Percentiles rank a stretch among this genome's conserved stretches.
These are phyloP conservation scores for Porites lutea DNA, from an alignment of 64 coral and sea anemone species.

Conservation along the genomic window DNA sequence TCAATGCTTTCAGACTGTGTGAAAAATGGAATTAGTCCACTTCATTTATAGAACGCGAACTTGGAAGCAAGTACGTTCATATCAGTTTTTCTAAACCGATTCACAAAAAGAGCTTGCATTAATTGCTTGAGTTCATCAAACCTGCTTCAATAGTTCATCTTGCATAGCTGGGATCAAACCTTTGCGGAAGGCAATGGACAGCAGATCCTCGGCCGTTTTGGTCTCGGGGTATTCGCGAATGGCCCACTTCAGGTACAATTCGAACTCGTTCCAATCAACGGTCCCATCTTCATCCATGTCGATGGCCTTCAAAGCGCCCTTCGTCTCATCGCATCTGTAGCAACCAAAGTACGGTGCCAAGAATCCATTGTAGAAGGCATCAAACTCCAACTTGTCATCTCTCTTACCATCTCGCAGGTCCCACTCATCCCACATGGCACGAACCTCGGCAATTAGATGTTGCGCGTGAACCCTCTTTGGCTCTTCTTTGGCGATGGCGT, in stretches of 20 bases:
- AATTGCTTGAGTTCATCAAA: too few species aligned
- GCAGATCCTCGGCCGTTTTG: slow-evolving; percentile 25
- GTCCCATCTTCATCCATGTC: slow-evolving; percentile 79
- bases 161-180: slow-evolving; percentile 85
- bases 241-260: slow-evolving; percentile 71
- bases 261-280: slow-evolving; percentile 84
- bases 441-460: slow-evolving; percentile 55
- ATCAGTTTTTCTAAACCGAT: too few species aligned
- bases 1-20: too few species aligned
- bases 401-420: slow-evolving; percentile 34
- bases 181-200: slow-evolving; percentile 70
- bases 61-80: too few species aligned
- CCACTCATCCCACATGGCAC: slow-evolving; percentile 82
- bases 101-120: too few species aligned
- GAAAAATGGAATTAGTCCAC: too few species aligned
- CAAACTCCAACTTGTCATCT: slow-evolving; percentile 58
- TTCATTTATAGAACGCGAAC: too few species aligned
- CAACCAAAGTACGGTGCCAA: slow-evolving; percentile 71
- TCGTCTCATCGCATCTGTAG: slow-evolving; percentile 78
- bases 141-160: slow-evolving; percentile 53
- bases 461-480: slow-evolving; percentile 27
- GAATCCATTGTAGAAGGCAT: slow-evolving; percentile 75
- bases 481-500: slow-evolving; percentile 37
- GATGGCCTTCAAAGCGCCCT: slow-evolving; percentile 48
- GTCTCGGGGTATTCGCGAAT: slow-evolving; percentile 56